Evolutionary conservation across 2,888 invertebrate species (phyloP), one percentile per base, ranked within the genome.

Genomic region (Watsonalla binaria): DNA sequence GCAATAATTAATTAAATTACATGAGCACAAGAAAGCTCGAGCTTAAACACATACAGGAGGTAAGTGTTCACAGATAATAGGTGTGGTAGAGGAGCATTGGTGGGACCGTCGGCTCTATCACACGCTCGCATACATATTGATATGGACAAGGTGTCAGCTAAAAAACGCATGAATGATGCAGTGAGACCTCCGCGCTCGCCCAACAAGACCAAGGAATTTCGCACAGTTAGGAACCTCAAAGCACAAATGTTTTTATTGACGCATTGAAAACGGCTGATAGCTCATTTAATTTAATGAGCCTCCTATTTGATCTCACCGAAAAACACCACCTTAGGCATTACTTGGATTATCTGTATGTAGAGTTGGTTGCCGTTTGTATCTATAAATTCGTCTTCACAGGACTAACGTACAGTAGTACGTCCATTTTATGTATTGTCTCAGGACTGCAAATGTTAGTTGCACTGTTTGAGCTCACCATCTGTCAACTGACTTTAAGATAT

Each of bases 81-180:
- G 42, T 4, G 42, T 42, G 42, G 9, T 11, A 11, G 37, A 37
- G 13, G 49, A 54, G 61, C 42, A 55, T 51, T 57, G 57, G 59
- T 57, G 49, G 45, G 52, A 55, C 57, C 69, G 80, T 77, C 84
- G 86, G 81, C 81, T 64, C 74, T 77, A 76, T 85, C 84, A 86
- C 80, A 83, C 76, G 73, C 63, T 60, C 56, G 63, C 80, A 86
- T 89, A 86, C 85, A 89, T 86, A 89, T 86, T 86, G 82, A 88
- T 84, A 86, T 77, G 66, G 68, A 81, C 80, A 82, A 86, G 88
- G 88, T 89, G 90, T 86, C 77, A 70, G 69, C 76, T 78, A 90
- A 90, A 90, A 90, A 90, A 79, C 76, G 54, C 72, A 86, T 90
- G 88, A 90, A 90, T 90, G 84, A 90, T 90, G 84, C 88, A 90